Percentiles rank a stretch among this genome's conserved stretches.
Evolutionary conservation across 2,888 invertebrate species (phyloP).

Genomic region (Tuta absoluta): DNA sequence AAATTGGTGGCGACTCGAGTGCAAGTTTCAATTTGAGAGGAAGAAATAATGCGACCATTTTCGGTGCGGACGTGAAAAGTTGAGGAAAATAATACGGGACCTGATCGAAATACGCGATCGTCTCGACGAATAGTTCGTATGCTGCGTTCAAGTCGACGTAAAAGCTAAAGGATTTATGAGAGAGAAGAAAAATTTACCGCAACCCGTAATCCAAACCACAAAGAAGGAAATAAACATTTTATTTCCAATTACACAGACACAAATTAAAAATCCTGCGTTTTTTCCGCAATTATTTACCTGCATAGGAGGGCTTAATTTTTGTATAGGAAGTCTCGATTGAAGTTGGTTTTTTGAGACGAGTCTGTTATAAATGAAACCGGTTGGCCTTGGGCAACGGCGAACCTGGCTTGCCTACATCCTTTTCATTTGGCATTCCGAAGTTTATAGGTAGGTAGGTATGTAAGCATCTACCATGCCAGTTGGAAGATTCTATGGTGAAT

Average conservation of each 20-base stretch:
- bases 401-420: constrained; percentile 40
- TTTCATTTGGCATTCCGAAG: constrained; percentile 35
- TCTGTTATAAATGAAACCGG: constrained; percentile 48
- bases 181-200: constrained; percentile 1
- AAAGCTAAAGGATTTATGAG: neutral
- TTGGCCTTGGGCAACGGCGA: constrained; percentile 50
- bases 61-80: constrained; percentile 14
- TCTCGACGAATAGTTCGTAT: neutral
- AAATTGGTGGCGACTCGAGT: constrained; percentile 21
- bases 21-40: constrained; percentile 16
- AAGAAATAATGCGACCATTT: constrained; percentile 13
- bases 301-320: constrained; percentile 4
- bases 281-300: constrained; percentile 8
- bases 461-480: constrained; percentile 3
- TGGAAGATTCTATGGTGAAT: neutral
- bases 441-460: neutral
- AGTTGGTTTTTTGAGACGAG: constrained; percentile 37
- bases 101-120: constrained; percentile 4
- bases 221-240: constrained; percentile 5
- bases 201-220: neutral
- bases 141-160: neutral
- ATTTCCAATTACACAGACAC: neutral
- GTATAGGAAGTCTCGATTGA: constrained; percentile 28
- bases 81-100: neutral
- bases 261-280: neutral